Conservation (phyloP, 2,888 invertebrate species). For the Calameuta filiformis region DNA sequence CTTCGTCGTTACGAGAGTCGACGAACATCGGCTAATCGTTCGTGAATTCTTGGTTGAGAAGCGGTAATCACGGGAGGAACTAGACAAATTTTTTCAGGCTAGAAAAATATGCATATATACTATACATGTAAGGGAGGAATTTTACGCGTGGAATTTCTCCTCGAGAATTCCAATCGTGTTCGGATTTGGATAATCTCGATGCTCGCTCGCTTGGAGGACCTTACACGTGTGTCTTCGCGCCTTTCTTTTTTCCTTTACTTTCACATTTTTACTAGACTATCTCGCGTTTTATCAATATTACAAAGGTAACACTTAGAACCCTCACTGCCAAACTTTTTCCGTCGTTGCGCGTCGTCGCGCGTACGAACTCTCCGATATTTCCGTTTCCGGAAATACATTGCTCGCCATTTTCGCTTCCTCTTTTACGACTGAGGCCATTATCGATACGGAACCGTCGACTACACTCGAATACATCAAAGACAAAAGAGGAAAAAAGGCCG, state of each 20-base stretch:
- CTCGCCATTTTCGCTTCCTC: not conserved
- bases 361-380: not conserved
- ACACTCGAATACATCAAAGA: not conserved
- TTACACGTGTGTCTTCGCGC: not conserved
- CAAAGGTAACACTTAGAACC: constrained; percentile 20
- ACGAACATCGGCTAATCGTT: not conserved
- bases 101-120: not conserved
- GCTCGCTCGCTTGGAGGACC: constrained; percentile 1
- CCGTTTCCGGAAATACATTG: not conserved
- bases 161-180: not conserved
- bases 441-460: not conserved
- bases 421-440: not conserved
- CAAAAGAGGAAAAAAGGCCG: not conserved
- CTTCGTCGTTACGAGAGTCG: not conserved
- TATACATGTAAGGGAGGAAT: not conserved
- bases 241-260: not conserved
- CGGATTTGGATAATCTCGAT: not conserved
- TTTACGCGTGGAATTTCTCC: not conserved
- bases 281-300: constrained; percentile 6
- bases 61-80: not conserved
- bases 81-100: not conserved
- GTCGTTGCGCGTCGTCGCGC: not conserved
- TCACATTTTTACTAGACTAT: not conserved
- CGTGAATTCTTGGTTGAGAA: not conserved
- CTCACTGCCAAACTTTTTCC: constrained; percentile 37